Evolutionary conservation across 2,888 invertebrate species (phyloP), one percentile per base, ranked within the genome.

Genomic region (Nemurella pictetii): DNA sequence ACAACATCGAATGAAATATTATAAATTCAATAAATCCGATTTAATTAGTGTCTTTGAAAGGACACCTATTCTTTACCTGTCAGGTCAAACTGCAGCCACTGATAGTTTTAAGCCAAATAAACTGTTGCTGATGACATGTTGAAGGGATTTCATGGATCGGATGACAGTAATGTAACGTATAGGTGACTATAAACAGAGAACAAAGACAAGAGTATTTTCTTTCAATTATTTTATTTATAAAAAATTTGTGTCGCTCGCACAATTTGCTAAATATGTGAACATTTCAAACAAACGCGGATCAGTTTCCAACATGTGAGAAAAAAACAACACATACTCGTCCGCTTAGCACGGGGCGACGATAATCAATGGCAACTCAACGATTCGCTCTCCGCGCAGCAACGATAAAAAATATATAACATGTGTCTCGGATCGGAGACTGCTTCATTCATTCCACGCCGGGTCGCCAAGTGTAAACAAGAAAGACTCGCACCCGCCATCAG

Each of bases 321-420:
- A 55, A 20, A 55, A 3, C 55, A 55, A 55, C 55, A 15, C 55
- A 55, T 55, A 55, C 20, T 55, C n/a, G n/a, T n/a, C 20, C 9
- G 9, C 9, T 55, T 20, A 2, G 55, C n/a, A n/a, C 20, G 12
- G 55, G 2, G 55, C 20, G 55, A 55, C 20, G 2, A 55, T 20
- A 55, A 35, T 35, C 55, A 20, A 26, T 55, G 55, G 20, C 20
- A 55, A 55, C 55, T 12, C 55, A 55, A 55, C 55, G 3, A 55
- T 55, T 55, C 55, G 1, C 20, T 12, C 20, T 12, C 55, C 12
- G 55, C 15, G 55, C 9, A 20, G 82, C 82, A 82, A 82, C 82
- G 55, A 82, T 82, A 82, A 82, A 81, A 82, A 82, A 55, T 82
- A 82, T 82, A 82, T 82, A 82, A 82, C 55, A 82, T 55, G 55